Percentiles rank a stretch among this genome's conserved stretches.
Evolutionary conservation across 2,113 vertebrate species (phyloP).

Genomic region (zebrafish (Danio rerio)): DNA sequence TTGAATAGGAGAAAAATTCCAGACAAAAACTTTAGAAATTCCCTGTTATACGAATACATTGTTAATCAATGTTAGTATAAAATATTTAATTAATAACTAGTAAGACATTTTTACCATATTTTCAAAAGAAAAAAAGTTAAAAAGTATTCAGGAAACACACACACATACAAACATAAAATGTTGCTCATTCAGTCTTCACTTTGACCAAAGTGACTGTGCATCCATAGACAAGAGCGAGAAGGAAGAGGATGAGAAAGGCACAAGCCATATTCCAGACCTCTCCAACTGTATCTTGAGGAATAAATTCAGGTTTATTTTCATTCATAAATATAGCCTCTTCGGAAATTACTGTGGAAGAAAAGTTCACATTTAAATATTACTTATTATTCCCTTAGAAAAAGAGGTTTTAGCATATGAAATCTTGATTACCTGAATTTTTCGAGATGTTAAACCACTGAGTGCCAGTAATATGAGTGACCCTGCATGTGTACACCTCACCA

Average conservation of each 20-base stretch:
- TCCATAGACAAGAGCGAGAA: slow-evolving; percentile 66
- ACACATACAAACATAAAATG: not conserved
- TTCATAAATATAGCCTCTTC: slow-evolving; percentile 40
- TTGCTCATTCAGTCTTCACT: slow-evolving; percentile 59
- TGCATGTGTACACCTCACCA: slow-evolving; percentile 66
- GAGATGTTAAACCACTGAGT: slow-evolving; percentile 54
- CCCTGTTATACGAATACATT: too few relatives aligned
- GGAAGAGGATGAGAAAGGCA: slow-evolving; percentile 67
- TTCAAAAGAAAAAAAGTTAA: not conserved
- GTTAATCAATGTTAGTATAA: too few relatives aligned
- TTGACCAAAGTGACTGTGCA: slow-evolving; percentile 67
- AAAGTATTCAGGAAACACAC: not conserved
- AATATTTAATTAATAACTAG: too few relatives aligned
- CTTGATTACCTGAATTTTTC: slow-evolving; percentile 63
- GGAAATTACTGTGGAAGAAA: slow-evolving; percentile 24
- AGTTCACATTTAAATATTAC: not conserved
- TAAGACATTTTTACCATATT: not conserved
- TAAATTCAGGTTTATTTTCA: slow-evolving; percentile 36
- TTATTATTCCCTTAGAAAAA: not conserved
- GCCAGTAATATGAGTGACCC: slow-evolving; percentile 63
- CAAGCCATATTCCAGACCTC: slow-evolving; percentile 68
- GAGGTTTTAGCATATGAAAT: not conserved
- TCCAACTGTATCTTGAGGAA: slow-evolving; percentile 51
- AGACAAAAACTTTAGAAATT: too few relatives aligned
- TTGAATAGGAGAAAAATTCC: too few relatives aligned